Percentiles rank a stretch among this genome's conserved stretches.
These are phyloP conservation scores for Picathartes gymnocephalus DNA, from an alignment of 2,113 vertebrate genomes.

Conservation along the genomic window DNA sequence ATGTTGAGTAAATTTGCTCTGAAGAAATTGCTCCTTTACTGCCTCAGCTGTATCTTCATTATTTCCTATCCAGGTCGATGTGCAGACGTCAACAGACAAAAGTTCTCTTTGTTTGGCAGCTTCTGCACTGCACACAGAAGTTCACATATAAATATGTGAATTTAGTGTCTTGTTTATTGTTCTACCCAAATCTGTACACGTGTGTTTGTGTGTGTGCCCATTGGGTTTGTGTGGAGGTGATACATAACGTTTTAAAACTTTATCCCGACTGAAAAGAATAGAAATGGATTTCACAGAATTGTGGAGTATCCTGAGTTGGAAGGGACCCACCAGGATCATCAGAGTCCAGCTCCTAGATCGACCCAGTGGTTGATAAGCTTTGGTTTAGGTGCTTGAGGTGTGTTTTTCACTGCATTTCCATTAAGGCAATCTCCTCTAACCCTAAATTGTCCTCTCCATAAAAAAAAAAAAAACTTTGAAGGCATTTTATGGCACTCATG, in stretches of 20 bases:
- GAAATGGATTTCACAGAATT: background rate
- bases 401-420: background rate
- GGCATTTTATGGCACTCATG: background rate
- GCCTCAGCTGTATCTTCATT: background rate
- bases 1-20: conserved; percentile 7
- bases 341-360: background rate
- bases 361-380: background rate
- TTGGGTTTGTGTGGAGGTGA: background rate
- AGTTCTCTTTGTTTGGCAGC: background rate
- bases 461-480: background rate
- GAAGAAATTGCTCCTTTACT: background rate
- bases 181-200: background rate
- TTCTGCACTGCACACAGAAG: background rate
- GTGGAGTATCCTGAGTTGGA: background rate
- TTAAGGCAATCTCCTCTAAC: background rate
- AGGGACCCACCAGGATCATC: background rate
- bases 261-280: background rate
- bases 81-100: background rate
- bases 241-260: background rate
- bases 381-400: background rate
- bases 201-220: background rate
- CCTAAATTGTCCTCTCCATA: background rate
- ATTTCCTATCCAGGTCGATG: background rate
- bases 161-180: background rate
- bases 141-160: background rate